phyloP scores from a whole-genome alignment of 2,113 vertebrate genomes.

The Lagopus leucura region DNA sequence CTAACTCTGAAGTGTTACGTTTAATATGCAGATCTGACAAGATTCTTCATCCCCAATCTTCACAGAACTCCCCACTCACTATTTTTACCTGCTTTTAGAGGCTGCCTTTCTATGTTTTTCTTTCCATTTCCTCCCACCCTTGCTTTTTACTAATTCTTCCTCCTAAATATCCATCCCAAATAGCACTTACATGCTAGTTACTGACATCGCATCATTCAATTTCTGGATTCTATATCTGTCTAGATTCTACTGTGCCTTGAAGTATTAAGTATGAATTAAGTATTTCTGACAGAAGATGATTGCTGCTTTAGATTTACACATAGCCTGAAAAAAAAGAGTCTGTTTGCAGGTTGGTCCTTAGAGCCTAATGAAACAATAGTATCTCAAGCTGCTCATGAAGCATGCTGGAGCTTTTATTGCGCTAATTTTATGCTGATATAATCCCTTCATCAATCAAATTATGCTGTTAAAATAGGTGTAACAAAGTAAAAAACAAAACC shows the following conservation, averaged over 20 bases:
- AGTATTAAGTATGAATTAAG: background rate
- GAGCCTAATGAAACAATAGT: background rate
- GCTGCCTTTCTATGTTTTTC: background rate
- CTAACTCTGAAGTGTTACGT: background rate
- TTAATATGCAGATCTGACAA: background rate
- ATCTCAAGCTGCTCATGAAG: background rate
- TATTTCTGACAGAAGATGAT: background rate
- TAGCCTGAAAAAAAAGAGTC: background rate
- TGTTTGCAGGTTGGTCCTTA: background rate
- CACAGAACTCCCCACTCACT: background rate
- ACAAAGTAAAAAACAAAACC: slow-evolving; percentile 44
- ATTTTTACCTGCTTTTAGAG: background rate
- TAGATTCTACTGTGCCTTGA: background rate
- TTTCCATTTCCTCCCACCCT: background rate
- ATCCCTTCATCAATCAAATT: slow-evolving; percentile 39
- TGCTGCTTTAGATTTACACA: background rate
- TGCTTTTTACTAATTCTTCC: background rate
- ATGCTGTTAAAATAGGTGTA: slow-evolving; percentile 9
- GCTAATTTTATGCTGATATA: slow-evolving; percentile 18
- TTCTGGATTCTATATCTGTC: background rate
- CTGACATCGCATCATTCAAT: background rate
- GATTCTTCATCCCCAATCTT: background rate
- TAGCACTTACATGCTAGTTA: background rate
- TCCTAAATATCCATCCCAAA: background rate
- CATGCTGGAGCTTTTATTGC: background rate